phyloP scores from a whole-genome alignment of 2,888 invertebrate species.

The Melanchra persicariae region DNA sequence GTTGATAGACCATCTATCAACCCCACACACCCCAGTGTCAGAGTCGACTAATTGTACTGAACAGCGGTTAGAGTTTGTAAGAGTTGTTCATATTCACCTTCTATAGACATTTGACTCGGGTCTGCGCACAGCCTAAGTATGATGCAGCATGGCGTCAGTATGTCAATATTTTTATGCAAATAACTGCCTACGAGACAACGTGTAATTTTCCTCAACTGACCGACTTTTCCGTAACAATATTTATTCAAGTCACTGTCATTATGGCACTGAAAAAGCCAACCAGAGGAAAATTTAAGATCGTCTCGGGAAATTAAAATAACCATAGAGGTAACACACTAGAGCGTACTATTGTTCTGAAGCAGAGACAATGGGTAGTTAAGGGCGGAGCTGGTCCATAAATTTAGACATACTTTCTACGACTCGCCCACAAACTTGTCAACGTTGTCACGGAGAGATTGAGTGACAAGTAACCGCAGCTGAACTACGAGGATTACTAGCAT shows the following conservation, averaged over 20 bases:
- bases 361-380: conserved; percentile 67
- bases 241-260: conserved; percentile 38
- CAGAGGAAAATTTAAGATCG: conserved; percentile 55
- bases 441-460: conserved; percentile 58
- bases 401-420: conserved; percentile 72
- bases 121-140: conserved; percentile 31
- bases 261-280: conserved; percentile 47
- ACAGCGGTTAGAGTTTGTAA: too few species aligned
- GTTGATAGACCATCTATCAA: too few species aligned
- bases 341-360: conserved; percentile 62
- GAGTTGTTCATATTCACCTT: too few species aligned
- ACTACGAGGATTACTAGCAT: conserved; percentile 32
- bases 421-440: conserved; percentile 70
- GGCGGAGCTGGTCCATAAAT: conserved; percentile 68
- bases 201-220: conserved; percentile 40
- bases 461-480: conserved; percentile 54
- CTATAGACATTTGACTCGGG: neutral
- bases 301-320: conserved; percentile 62
- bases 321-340: conserved; percentile 59
- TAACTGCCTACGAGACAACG: conserved; percentile 22
- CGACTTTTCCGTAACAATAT: conserved; percentile 45
- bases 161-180: conserved; percentile 41
- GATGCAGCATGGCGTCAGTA: conserved; percentile 9
- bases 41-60: too few species aligned
- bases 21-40: too few species aligned